These are phyloP conservation scores for Plectropomus leopardus DNA, from an alignment of 2,113 vertebrate genomes.

Conservation along the genomic window DNA sequence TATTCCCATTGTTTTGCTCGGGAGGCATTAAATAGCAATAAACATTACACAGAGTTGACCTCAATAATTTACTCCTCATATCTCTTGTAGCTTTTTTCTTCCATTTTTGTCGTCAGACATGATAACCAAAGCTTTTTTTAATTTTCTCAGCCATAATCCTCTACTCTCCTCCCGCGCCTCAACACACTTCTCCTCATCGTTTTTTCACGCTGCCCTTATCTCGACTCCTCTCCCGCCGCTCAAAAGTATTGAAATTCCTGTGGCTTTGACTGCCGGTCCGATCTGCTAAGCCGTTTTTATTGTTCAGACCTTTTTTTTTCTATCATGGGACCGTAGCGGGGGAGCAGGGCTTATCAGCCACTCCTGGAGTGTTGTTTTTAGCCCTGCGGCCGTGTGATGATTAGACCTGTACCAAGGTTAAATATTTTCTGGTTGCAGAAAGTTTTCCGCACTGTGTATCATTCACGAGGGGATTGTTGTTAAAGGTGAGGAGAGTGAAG, in stretches of 20 bases:
- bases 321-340: conserved; percentile 27
- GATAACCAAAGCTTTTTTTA: conserved; percentile 30
- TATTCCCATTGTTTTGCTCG: conserved; percentile 58
- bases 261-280: conserved; percentile 27
- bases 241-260: conserved; percentile 78
- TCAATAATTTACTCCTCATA: conserved; percentile 44
- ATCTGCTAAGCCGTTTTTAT: conserved; percentile 69
- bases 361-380: conserved; percentile 54
- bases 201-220: conserved; percentile 18
- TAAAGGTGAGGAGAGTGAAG: neutral
- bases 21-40: conserved; percentile 74
- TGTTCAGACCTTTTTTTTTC: conserved; percentile 31
- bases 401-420: conserved; percentile 71
- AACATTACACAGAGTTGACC: conserved; percentile 74
- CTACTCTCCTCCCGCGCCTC: conserved; percentile 10
- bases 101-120: neutral
- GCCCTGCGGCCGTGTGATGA: conserved; percentile 61
- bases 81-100: conserved; percentile 30
- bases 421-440: conserved; percentile 58
- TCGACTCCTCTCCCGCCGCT: conserved; percentile 51
- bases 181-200: conserved; percentile 1
- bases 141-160: neutral
- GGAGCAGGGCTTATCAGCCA: conserved; percentile 50
- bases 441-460: conserved; percentile 61
- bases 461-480: conserved; percentile 43